phyloP scores from a whole-genome alignment of 2,888 invertebrate species.

The Chymomyza caudatula region DNA sequence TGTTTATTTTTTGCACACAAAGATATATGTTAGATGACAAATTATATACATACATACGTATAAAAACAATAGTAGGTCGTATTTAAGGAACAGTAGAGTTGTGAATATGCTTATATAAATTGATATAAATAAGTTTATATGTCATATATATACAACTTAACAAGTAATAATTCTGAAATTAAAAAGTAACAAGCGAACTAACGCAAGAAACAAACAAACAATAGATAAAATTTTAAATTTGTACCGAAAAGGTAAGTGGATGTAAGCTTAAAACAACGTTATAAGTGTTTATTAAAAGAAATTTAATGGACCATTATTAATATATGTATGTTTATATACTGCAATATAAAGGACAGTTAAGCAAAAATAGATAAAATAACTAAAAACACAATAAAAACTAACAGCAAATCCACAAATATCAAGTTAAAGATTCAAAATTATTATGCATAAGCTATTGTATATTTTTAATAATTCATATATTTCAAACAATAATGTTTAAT shows the following conservation, averaged over 20 bases:
- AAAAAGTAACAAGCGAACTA: neutral
- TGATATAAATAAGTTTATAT: neutral
- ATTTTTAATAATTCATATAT: neutral
- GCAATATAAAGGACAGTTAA: slow-evolving; percentile 23
- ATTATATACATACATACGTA: neutral
- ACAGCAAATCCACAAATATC: slow-evolving; percentile 8
- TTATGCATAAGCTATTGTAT: neutral
- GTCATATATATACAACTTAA: neutral
- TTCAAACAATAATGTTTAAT: neutral
- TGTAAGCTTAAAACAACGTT: slow-evolving; percentile 1
- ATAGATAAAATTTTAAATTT: neutral
- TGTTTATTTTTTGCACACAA: neutral
- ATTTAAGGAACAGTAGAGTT: slow-evolving; percentile 64
- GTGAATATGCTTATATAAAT: slow-evolving; percentile 46
- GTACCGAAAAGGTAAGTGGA: neutral
- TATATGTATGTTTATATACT: slow-evolving; percentile 10
- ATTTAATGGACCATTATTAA: slow-evolving; percentile 62
- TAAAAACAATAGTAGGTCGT: slow-evolving; percentile 27
- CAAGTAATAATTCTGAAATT: neutral
- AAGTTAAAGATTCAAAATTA: too few relatives aligned
- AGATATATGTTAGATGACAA: neutral
- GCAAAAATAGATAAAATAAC: slow-evolving; percentile 13
- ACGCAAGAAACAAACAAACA: neutral
- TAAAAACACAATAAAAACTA: slow-evolving; percentile 2
- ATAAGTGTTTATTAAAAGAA: slow-evolving; percentile 49